Evolutionary conservation across 2,797 vertebrate species (phyloP).

Genomic region (Darevskia nairensis): DNA sequence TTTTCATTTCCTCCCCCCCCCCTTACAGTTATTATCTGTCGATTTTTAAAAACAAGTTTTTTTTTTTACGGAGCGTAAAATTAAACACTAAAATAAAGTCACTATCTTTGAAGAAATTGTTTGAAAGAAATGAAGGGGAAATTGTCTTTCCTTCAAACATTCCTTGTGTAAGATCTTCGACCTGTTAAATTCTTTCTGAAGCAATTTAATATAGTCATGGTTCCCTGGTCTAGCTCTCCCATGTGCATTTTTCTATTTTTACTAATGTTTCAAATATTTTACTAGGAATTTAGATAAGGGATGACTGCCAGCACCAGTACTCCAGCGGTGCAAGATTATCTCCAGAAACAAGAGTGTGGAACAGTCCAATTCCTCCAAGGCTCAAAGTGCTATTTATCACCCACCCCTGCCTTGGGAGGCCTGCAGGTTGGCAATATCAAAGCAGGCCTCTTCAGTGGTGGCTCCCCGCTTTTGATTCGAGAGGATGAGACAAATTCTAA

Average conservation of each 20-base stretch:
- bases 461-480: no score
- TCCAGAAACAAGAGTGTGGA: background rate
- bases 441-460: no score
- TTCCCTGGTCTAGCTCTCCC: background rate
- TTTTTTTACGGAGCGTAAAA: constrained; percentile 19
- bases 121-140: background rate
- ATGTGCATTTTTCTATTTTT: background rate
- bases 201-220: background rate
- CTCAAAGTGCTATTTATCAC: no score
- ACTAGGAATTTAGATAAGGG: background rate
- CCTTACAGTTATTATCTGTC: constrained; percentile 2
- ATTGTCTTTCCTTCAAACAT: background rate
- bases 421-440: no score
- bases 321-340: background rate
- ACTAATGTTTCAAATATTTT: background rate
- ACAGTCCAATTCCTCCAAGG: background rate
- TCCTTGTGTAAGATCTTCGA: constrained; percentile 33
- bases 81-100: constrained; percentile 16
- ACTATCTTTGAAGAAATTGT: background rate
- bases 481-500: no score
- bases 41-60: background rate
- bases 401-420: no score
- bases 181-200: constrained; percentile 34
- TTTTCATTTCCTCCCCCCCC: background rate
- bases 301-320: background rate